These are phyloP conservation scores for Bombus impatiens DNA, from an alignment of 1,140 invertebrate genomes.

Conservation along the genomic window DNA sequence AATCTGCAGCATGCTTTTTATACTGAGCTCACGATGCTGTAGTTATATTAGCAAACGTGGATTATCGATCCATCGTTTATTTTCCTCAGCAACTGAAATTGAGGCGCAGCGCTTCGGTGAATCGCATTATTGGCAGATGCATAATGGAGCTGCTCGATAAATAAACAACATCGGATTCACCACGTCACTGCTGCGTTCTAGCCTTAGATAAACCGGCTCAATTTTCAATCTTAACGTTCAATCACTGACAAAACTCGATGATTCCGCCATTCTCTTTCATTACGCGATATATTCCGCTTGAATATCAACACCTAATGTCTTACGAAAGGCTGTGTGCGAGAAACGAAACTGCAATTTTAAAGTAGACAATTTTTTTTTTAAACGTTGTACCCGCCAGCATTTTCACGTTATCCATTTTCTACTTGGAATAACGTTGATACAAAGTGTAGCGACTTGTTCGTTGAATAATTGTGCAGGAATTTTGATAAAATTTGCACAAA, in stretches of 20 bases:
- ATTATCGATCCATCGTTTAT: slow-evolving; percentile 38
- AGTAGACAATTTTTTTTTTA: neutral
- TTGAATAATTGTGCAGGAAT: no score
- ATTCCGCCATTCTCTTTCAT: neutral
- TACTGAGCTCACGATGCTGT: neutral
- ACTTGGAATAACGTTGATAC: neutral
- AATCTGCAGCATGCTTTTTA: neutral
- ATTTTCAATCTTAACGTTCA: slow-evolving; percentile 21
- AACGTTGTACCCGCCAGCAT: no score
- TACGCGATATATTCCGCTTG: neutral
- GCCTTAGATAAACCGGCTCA: slow-evolving; percentile 26
- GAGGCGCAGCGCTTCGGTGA: slow-evolving; percentile 28
- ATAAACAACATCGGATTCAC: slow-evolving; percentile 23
- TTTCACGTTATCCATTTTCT: neutral
- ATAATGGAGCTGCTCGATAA: slow-evolving; percentile 38
- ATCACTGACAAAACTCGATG: neutral
- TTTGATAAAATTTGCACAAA: no score
- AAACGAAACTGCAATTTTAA: neutral
- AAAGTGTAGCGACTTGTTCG: rapidly evolving
- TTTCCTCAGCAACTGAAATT: slow-evolving; percentile 33
- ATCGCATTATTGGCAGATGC: slow-evolving; percentile 45
- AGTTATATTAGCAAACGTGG: slow-evolving; percentile 47
- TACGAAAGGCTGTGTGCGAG: neutral
- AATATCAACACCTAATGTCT: neutral
- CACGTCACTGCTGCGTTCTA: neutral